phyloP scores from a whole-genome alignment of 53 echinoderm and acorn worm genomes.

The Actinopyga echinites region DNA sequence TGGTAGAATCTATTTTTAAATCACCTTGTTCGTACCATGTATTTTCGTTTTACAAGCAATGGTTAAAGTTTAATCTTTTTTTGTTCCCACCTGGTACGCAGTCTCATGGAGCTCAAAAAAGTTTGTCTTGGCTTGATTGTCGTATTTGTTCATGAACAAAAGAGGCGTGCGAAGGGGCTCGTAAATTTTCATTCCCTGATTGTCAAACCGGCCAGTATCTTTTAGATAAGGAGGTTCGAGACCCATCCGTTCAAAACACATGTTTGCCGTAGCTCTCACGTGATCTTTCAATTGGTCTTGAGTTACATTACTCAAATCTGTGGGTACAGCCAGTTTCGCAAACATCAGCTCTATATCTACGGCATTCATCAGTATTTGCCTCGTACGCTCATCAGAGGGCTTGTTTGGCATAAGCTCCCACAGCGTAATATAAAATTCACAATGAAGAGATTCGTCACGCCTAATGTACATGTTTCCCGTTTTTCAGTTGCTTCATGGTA shows the following conservation, averaged over 20 bases:
- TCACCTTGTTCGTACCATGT: too few species aligned
- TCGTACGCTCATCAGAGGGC: not conserved
- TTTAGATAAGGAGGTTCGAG: not conserved
- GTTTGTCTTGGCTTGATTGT: not conserved
- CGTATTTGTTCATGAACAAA: not conserved
- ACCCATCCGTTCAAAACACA: not conserved
- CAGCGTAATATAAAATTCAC: not conserved
- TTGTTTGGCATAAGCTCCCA: not conserved
- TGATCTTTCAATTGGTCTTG: not conserved
- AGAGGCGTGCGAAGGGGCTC: not conserved
- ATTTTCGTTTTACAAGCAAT: too few species aligned
- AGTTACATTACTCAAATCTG: not conserved
- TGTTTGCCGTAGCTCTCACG: slow-evolving; percentile 1
- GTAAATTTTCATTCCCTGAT: not conserved
- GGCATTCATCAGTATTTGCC: not conserved
- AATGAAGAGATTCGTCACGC: not conserved
- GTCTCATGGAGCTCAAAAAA: not conserved
- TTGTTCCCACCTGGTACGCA: too few species aligned
- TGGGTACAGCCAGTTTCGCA: not conserved
- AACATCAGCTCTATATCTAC: not conserved
- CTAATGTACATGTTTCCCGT: not conserved
- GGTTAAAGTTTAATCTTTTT: too few species aligned
- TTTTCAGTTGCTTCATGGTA: not conserved
- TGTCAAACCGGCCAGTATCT: not conserved
- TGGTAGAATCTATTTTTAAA: too few species aligned